phyloP scores from a whole-genome alignment of 1,140 invertebrate genomes.

The Drosophila pseudoobscura region DNA sequence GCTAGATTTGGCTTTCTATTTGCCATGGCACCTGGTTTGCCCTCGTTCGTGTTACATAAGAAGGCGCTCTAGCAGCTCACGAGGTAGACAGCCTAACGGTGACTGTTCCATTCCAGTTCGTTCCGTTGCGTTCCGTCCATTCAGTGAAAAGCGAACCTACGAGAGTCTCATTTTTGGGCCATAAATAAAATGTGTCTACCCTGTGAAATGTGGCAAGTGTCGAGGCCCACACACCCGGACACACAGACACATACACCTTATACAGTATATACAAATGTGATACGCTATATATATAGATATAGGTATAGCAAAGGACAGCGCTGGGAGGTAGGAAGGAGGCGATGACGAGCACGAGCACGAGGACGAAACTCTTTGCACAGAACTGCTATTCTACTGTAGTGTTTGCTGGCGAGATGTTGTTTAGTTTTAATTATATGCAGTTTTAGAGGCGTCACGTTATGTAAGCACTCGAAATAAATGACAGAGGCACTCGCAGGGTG shows the following conservation, averaged over 20 bases:
- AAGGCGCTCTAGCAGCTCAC: slow-evolving; percentile 20
- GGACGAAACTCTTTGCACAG: slow-evolving; percentile 54
- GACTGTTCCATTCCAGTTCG: slow-evolving; percentile 67
- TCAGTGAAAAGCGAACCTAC: slow-evolving; percentile 44
- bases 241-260: no score
- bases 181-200: slow-evolving; percentile 66
- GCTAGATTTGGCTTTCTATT: background rate
- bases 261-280: slow-evolving; percentile 2
- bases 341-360: slow-evolving; percentile 19
- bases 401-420: slow-evolving; percentile 66
- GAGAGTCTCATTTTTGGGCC: slow-evolving; percentile 35
- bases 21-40: background rate
- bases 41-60: slow-evolving; percentile 53
- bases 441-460: slow-evolving; percentile 50
- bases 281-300: slow-evolving; percentile 2
- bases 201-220: slow-evolving; percentile 48
- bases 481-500: no score
- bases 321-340: slow-evolving; percentile 19
- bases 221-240: slow-evolving; percentile 1
- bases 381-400: slow-evolving; percentile 41
- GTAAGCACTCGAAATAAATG: slow-evolving; percentile 48
- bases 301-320: slow-evolving; percentile 59
- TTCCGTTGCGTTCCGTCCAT: slow-evolving; percentile 24
- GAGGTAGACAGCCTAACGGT: slow-evolving; percentile 40
- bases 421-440: slow-evolving; percentile 75